Conservation (phyloP, 2,113 vertebrate genomes). For the Lanius collurio region DNA sequence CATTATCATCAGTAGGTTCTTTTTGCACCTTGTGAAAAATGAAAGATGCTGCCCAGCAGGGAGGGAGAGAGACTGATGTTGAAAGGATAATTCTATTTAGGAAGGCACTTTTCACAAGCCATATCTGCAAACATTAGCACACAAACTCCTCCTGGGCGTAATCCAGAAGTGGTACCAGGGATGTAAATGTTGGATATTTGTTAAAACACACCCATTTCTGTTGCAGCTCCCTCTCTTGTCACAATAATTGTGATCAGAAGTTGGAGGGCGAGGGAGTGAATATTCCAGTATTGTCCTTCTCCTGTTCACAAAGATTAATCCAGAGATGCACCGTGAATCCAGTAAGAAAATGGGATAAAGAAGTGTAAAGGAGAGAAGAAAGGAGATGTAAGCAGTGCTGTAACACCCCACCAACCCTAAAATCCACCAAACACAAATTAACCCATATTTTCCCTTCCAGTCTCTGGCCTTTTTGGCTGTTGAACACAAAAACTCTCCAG, state of each 20-base stretch:
- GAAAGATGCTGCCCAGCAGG: not conserved
- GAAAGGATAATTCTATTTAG: conserved; percentile 15
- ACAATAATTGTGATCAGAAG: not conserved
- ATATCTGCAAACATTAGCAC: conserved; percentile 9
- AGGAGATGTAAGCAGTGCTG: not conserved
- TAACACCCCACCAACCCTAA: not conserved
- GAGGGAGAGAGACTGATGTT: not conserved
- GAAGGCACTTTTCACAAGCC: not conserved
- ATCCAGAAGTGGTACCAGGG: not conserved
- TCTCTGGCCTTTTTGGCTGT: not conserved
- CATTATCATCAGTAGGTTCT: conserved; percentile 8
- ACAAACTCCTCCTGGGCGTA: not conserved
- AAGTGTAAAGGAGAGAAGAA: not conserved
- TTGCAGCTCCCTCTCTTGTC: not conserved
- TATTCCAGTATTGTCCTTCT: not conserved
- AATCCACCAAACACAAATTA: not conserved
- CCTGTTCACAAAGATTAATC: not conserved
- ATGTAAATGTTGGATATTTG: not conserved
- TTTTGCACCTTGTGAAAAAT: conserved; percentile 27
- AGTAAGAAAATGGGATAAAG: not conserved
- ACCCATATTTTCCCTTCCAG: not conserved
- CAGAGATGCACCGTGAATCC: not conserved
- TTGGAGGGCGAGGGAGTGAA: not conserved
- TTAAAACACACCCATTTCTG: not conserved
- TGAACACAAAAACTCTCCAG: not conserved